Conservation (phyloP, 2,113 vertebrate genomes). For the Sebastes schlegelii region DNA sequence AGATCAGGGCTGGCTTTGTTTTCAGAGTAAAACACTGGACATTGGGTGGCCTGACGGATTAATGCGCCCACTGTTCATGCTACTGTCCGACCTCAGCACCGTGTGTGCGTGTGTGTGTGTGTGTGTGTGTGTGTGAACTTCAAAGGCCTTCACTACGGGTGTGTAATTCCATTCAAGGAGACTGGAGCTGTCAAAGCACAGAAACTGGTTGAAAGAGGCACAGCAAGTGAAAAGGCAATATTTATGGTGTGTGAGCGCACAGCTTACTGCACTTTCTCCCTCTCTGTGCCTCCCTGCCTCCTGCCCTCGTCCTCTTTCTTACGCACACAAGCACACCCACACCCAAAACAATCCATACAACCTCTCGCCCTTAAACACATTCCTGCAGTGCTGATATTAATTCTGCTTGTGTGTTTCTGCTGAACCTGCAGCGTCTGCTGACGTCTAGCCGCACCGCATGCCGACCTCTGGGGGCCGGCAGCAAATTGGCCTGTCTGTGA, state of each 20-base stretch:
- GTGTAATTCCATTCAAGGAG: constrained; percentile 27
- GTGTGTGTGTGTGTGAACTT: constrained; percentile 16
- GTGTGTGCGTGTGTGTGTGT: constrained; percentile 30
- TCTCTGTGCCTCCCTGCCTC: not conserved
- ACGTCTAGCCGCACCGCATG: constrained; percentile 52
- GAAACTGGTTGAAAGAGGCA: constrained; percentile 18
- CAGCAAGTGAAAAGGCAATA: constrained; percentile 30
- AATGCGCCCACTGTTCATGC: constrained; percentile 37
- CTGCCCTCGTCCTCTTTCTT: no score
- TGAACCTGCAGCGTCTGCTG: constrained; percentile 45
- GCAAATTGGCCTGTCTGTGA: constrained; percentile 62
- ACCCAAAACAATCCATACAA: constrained; percentile 17
- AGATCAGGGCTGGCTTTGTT: constrained; percentile 39
- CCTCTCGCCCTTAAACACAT: constrained; percentile 45
- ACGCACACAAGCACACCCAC: constrained; percentile 8
- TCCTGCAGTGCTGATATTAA: constrained; percentile 43
- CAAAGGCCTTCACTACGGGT: constrained; percentile 7
- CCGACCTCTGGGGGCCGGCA: constrained; percentile 27
- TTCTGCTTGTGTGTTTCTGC: constrained; percentile 31
- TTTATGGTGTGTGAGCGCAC: constrained; percentile 14
- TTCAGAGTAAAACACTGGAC: constrained; percentile 47
- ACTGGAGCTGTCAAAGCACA: constrained; percentile 32
- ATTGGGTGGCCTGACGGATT: constrained; percentile 51
- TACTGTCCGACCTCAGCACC: constrained; percentile 16
- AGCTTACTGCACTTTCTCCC: not conserved